phyloP scores from a whole-genome alignment of 2,797 vertebrate genomes.

The Aplochiton taeniatus region DNA sequence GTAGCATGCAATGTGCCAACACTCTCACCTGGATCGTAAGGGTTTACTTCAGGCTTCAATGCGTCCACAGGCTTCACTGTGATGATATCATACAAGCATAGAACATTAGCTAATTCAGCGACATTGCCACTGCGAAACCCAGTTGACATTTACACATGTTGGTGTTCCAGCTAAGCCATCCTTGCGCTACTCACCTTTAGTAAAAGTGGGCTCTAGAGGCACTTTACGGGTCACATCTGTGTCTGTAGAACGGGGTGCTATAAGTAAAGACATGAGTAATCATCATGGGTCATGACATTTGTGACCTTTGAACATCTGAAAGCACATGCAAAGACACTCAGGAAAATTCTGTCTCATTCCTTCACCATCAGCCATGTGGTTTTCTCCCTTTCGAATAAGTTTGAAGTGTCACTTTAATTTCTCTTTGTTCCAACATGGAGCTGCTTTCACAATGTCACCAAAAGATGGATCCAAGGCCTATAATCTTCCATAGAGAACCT shows the following conservation, averaged over 20 bases:
- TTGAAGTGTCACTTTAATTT: slow-evolving; percentile 29
- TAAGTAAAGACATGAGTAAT: slow-evolving; percentile 45
- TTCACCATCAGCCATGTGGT: slow-evolving; percentile 24
- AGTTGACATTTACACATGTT: background rate
- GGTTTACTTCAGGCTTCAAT: slow-evolving; percentile 78
- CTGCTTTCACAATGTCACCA: slow-evolving; percentile 40
- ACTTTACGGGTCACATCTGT: slow-evolving; percentile 59
- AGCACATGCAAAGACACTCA: slow-evolving; percentile 17
- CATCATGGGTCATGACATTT: slow-evolving; percentile 3
- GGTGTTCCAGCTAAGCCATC: background rate
- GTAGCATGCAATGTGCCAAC: slow-evolving; percentile 14
- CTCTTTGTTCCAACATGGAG: slow-evolving; percentile 34
- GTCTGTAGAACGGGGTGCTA: slow-evolving; percentile 66
- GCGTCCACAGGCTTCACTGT: slow-evolving; percentile 74
- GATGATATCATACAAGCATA: slow-evolving; percentile 53
- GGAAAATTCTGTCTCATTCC: slow-evolving; percentile 16
- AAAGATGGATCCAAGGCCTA: slow-evolving; percentile 49
- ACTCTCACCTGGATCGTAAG: slow-evolving; percentile 83
- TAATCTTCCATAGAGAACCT: slow-evolving; percentile 51
- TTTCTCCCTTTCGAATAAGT: slow-evolving; percentile 38
- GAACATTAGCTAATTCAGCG: slow-evolving; percentile 38
- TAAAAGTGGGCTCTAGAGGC: slow-evolving; percentile 54
- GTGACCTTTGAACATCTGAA: background rate
- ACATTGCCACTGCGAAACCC: slow-evolving; percentile 8
- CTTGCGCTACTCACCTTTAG: slow-evolving; percentile 64